phyloP scores from a whole-genome alignment of 2,888 invertebrate species.

The Glyphotaelius pellucidus region DNA sequence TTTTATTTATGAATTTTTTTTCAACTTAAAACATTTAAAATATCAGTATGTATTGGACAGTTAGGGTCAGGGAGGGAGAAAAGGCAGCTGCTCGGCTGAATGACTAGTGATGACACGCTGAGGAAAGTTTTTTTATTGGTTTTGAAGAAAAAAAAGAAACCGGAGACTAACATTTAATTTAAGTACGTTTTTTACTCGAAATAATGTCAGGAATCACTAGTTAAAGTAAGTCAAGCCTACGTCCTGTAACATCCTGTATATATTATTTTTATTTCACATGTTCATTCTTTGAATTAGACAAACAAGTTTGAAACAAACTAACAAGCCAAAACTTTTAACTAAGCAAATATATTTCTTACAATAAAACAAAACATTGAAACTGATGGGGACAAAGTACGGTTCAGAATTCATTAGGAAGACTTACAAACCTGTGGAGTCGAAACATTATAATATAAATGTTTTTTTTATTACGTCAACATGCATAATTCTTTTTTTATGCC shows the following conservation, averaged over 20 bases:
- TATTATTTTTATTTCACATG: neutral
- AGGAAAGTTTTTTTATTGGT: too few species aligned
- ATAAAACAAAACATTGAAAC: neutral
- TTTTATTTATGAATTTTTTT: too few species aligned
- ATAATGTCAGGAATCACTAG: too few species aligned
- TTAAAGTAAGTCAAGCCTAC: too few species aligned
- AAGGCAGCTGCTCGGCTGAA: too few species aligned
- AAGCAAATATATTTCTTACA: neutral
- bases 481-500: neutral
- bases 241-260: neutral
- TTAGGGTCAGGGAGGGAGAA: too few species aligned
- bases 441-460: neutral
- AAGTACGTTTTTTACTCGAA: too few species aligned
- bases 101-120: too few species aligned
- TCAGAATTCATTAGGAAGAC: neutral
- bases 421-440: neutral
- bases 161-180: too few species aligned
- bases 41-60: too few species aligned
- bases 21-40: too few species aligned
- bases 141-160: too few species aligned
- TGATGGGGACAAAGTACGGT: neutral
- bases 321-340: neutral
- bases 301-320: neutral
- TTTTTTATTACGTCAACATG: neutral
- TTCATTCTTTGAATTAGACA: neutral